Evolutionary conservation across 2,888 invertebrate genomes (phyloP).

Genomic region (Reticulitermes lucifugus): DNA sequence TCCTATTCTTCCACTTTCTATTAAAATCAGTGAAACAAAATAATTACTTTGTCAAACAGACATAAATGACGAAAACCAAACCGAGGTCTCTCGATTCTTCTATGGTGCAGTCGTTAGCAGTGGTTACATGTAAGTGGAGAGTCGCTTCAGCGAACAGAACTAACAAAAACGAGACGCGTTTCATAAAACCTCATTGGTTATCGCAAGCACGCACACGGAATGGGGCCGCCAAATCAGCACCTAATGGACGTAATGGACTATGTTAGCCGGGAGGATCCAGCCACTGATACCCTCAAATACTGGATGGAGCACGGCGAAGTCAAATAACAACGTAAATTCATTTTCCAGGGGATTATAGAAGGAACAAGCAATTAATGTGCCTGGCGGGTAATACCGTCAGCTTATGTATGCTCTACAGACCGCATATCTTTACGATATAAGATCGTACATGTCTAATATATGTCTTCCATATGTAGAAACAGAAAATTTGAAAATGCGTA

Average conservation of each 20-base stretch:
- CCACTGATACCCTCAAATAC: not conserved
- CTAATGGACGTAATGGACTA: conserved; percentile 21
- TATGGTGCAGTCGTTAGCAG: too few species aligned
- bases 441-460: too few species aligned
- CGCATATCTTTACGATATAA: too few species aligned
- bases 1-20: not conserved
- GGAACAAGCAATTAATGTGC: too few species aligned
- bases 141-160: not conserved
- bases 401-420: too few species aligned
- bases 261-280: not conserved
- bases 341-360: too few species aligned
- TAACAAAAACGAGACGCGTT: not conserved
- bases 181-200: conserved; percentile 18
- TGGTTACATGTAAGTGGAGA: not conserved
- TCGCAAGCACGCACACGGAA: conserved; percentile 6
- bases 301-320: not conserved
- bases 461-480: too few species aligned
- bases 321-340: too few species aligned
- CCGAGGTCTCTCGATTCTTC: too few species aligned
- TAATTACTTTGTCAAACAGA: not conserved
- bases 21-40: not conserved
- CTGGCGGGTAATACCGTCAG: too few species aligned
- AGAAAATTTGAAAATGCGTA: too few species aligned
- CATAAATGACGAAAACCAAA: too few species aligned
- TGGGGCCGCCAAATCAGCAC: conserved; percentile 19